phyloP scores from a whole-genome alignment of 2,888 invertebrate species.

The Melanchra persicariae region DNA sequence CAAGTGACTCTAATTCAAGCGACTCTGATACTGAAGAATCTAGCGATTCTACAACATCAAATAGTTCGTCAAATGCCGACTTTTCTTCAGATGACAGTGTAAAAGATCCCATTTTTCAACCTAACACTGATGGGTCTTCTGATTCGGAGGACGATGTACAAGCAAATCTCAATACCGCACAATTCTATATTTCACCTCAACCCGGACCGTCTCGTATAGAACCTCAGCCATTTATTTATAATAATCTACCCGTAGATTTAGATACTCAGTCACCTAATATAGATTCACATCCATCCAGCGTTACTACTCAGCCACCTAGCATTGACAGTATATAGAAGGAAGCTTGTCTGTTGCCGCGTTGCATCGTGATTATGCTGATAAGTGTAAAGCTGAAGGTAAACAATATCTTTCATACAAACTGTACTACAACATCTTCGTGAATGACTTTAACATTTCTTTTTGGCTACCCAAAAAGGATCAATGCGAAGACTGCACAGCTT shows the following conservation, averaged over 20 bases:
- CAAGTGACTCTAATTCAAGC: background rate
- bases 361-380: slow-evolving; percentile 37
- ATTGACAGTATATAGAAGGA: slow-evolving; percentile 42
- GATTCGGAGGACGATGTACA: background rate
- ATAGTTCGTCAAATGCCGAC: background rate
- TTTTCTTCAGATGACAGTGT: slow-evolving; percentile 13
- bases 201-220: background rate
- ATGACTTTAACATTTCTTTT: slow-evolving; percentile 57
- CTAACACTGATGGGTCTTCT: background rate
- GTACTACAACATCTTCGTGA: slow-evolving; percentile 52
- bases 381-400: slow-evolving; percentile 34
- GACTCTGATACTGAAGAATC: slow-evolving; percentile 4
- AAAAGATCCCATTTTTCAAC: slow-evolving; percentile 5
- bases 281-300: background rate
- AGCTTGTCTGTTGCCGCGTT: slow-evolving; percentile 44
- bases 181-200: background rate
- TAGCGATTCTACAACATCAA: slow-evolving; percentile 3
- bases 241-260: background rate
- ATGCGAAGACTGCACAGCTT: slow-evolving; percentile 61
- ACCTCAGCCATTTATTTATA: background rate
- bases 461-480: slow-evolving; percentile 60
- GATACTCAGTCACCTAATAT: background rate
- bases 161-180: background rate
- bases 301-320: background rate
- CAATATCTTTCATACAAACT: slow-evolving; percentile 36